Conservation (phyloP, 2,113 vertebrate genomes). For the Camelus bactrianus region DNA sequence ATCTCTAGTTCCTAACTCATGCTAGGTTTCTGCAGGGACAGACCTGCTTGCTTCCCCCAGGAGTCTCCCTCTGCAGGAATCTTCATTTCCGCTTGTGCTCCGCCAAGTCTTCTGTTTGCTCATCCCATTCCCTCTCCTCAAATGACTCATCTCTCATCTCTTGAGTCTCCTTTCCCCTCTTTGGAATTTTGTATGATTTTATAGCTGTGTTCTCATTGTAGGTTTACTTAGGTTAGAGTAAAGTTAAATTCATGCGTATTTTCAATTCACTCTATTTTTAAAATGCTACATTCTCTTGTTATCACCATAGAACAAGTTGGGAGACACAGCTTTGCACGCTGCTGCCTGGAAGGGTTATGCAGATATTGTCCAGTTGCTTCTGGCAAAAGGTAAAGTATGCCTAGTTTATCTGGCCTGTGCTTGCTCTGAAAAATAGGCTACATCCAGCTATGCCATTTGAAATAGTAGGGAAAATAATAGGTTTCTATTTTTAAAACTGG, state of each 20-base stretch:
- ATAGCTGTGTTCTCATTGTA: background rate
- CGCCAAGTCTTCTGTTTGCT: background rate
- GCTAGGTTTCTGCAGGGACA: background rate
- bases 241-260: background rate
- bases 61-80: background rate
- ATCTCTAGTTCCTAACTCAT: background rate
- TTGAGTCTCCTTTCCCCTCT: background rate
- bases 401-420: background rate
- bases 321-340: conserved; percentile 96
- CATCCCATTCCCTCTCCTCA: background rate
- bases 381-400: conserved; percentile 92
- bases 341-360: conserved; percentile 99
- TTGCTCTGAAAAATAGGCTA: conserved; percentile 4
- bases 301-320: conserved; percentile 95
- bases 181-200: background rate
- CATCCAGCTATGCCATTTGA: background rate
- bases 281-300: conserved; percentile 78
- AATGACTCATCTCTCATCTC: background rate
- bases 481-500: conserved; percentile 16
- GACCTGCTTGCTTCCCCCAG: background rate
- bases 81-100: background rate
- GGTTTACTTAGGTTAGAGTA: background rate
- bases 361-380: conserved; percentile 97
- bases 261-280: conserved; percentile 60
- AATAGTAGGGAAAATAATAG: background rate